These are phyloP conservation scores for Cathartes aura DNA, from an alignment of 2,113 vertebrate species.

Conservation along the genomic window DNA sequence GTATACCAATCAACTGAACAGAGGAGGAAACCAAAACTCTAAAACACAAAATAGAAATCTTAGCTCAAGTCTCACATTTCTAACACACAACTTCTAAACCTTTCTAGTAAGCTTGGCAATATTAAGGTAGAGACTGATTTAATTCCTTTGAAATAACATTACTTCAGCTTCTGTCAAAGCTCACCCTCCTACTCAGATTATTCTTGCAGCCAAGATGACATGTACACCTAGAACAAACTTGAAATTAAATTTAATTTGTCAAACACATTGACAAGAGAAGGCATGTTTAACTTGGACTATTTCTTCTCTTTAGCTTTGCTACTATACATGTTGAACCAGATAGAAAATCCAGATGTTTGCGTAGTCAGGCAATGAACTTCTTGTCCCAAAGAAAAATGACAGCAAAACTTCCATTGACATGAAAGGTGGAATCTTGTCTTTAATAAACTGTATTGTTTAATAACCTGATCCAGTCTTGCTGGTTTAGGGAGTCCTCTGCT, in stretches of 20 bases:
- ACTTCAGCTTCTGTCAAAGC: conserved; percentile 32
- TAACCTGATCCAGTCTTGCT: background rate
- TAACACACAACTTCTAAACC: background rate
- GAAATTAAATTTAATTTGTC: conserved; percentile 16
- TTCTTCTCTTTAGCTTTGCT: conserved; percentile 13
- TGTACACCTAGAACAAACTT: conserved; percentile 7
- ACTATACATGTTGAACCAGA: background rate
- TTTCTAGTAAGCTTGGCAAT: background rate
- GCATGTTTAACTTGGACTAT: conserved; percentile 7
- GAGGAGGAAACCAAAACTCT: background rate
- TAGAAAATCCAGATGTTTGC: conserved; percentile 1
- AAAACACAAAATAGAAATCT: background rate
- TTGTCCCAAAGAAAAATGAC: background rate
- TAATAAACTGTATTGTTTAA: background rate
- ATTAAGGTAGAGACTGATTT: background rate
- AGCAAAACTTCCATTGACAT: background rate
- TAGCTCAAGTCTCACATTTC: background rate
- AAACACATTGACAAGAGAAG: conserved; percentile 15
- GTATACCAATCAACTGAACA: background rate
- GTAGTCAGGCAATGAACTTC: background rate
- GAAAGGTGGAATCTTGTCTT: background rate
- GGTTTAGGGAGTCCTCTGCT: background rate
- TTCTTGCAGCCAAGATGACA: conserved; percentile 2
- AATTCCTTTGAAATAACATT: conserved; percentile 9
- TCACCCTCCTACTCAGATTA: background rate